Percentiles rank a stretch among this genome's conserved stretches.
Conservation (phyloP, 2,113 vertebrate genomes). For the Hippocampus guttulatus region DNA sequence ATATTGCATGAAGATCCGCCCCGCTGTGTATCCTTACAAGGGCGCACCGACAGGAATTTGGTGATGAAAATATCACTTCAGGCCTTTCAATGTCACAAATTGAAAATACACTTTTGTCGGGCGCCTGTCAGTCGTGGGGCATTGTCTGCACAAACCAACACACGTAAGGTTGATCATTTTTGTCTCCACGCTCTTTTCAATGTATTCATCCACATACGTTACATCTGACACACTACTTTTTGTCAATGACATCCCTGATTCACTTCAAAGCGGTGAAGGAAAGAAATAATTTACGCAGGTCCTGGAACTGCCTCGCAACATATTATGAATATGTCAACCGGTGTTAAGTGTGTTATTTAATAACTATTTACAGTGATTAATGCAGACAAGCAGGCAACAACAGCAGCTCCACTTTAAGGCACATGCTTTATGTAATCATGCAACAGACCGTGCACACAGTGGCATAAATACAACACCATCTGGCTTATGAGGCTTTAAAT, state of each 20-base stretch:
- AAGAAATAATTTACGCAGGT: neutral
- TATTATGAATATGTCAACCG: constrained; percentile 42
- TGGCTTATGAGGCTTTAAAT: constrained; percentile 56
- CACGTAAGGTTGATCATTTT: neutral
- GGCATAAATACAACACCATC: constrained; percentile 64
- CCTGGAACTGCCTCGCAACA: neutral
- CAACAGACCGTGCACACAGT: constrained; percentile 52
- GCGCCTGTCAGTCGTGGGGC: neutral
- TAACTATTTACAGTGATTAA: constrained; percentile 60
- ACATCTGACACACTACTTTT: neutral
- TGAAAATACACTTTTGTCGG: neutral
- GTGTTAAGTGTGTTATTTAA: constrained; percentile 47
- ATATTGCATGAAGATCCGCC: neutral
- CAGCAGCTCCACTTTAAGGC: constrained; percentile 63
- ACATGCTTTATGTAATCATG: constrained; percentile 66
- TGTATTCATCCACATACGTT: neutral
- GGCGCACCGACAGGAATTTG: no score
- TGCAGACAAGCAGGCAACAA: constrained; percentile 36
- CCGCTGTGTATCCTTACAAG: no score
- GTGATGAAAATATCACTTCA: no score
- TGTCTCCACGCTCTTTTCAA: neutral
- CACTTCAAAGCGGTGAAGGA: neutral
- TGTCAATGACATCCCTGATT: neutral
- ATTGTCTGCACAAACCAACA: neutral
- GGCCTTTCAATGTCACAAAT: neutral